These are phyloP conservation scores for Pseudochirops corinnae DNA, from an alignment of 2,797 vertebrate genomes.

Conservation along the genomic window DNA sequence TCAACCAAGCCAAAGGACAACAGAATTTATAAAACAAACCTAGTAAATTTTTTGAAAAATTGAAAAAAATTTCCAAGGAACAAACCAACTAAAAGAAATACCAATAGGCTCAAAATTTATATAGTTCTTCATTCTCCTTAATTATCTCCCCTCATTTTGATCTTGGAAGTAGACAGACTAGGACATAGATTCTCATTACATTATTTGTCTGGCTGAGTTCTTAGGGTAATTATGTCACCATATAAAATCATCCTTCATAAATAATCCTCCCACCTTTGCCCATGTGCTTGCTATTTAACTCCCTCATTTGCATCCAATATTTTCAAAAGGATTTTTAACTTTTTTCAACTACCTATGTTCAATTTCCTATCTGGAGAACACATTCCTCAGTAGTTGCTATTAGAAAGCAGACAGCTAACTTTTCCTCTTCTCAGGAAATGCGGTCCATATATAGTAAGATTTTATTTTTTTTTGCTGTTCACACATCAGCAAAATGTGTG, in stretches of 20 bases:
- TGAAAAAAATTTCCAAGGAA: background rate
- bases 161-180: background rate
- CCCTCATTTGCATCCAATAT: no score
- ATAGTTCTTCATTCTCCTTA: background rate
- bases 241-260: background rate
- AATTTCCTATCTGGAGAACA: background rate
- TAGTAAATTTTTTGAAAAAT: no score
- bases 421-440: slow-evolving; percentile 35
- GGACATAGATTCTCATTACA: background rate
- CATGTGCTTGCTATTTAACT: background rate
- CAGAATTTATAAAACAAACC: background rate
- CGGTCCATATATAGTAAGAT: slow-evolving; percentile 31
- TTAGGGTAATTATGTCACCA: background rate
- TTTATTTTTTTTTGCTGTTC: background rate
- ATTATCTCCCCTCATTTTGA: background rate
- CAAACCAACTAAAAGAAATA: background rate
- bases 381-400: background rate
- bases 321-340: background rate
- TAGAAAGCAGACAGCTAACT: slow-evolving; percentile 29
- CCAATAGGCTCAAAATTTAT: background rate
- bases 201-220: background rate
- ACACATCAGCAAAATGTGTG: slow-evolving; percentile 10
- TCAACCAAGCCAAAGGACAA: background rate
- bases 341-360: background rate
- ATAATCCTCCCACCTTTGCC: background rate